Base-by-base conservation (phyloP, 2,113 vertebrate genomes). In the Eptesicus fuscus region DNA sequence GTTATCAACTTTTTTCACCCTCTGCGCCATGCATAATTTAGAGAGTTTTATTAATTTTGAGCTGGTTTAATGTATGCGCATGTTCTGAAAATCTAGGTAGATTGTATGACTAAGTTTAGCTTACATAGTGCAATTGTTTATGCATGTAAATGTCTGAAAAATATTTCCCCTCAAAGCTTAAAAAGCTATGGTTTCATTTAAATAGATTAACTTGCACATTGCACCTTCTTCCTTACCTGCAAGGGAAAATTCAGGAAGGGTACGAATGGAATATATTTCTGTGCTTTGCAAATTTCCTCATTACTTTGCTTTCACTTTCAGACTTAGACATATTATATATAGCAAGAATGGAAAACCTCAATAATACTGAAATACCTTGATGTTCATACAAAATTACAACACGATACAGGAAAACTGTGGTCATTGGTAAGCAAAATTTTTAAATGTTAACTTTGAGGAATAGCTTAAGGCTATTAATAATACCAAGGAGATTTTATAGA, bases 31-130 rank as follows among this genome's bases (percentile, higher is more conserved):
- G 97, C 65, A 2, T 98, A 98, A 98, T 98, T 98, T 97, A 97
- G 95, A 97, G 98, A 98, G 97, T 98, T 98, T 98, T 98, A 98
- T 98, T 98, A 97, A 98, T 97, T 95, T 98, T 94, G 94, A 94
- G 96, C 91, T 97, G 96, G 95, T 97, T 98, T 98, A 97, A 97
- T 98, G 74, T 93, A 96, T 93, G 93, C 83, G 96, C 96, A 93
- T 98, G 97, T 98, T 96, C 97, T 96, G 53, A 89, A 97, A 88
- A 88, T 96, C 89, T 97, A 98, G 94, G 73, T 93, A 96, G 95
- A 96, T 91, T 97, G 95, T 96, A 98, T 96, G 96, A 97, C 94
- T 97, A 93, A 96, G 93, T 97, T 98, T 95, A 86, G 93, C 96
- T 98, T 97, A 98, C 96, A 96, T 91, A 96, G 90, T 95, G 97